Evolutionary conservation across 64 coral and sea anemone species (phyloP), one percentile per base, ranked within the genome.

Genomic region (Stichodactyla mertensii): DNA sequence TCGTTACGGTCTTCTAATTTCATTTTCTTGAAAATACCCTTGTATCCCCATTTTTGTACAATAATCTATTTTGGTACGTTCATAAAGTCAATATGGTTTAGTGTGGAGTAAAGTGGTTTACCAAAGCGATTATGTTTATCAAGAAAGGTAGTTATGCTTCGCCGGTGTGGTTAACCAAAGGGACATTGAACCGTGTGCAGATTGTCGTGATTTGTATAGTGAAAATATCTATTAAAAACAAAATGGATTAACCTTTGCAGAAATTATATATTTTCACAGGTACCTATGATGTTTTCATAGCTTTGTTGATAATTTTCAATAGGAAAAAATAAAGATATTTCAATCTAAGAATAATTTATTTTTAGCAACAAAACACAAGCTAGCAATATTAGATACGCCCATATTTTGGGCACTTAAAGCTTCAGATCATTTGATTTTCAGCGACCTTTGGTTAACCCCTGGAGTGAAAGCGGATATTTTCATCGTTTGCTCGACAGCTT

Each of bases 391-490:
- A 66, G 19, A 9, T 28, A 74, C 69, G 69, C 69, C 69, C 69
- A 74, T 31, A 23, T 74, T 74, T 74, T 74, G 12, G 69, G 10
- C 24, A 74, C 69, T 74, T 45, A 45, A 45, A 45, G 36, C 36
- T 45, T 74, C 69, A 74, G 12, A n/a, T 31, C 69, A 74, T 36
- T 74, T 27, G 24, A 74, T 31, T 23, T 74, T 26, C 69, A 74
- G 24, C 69, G 69, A 74, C 69, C 69, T 74, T 74, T 36, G 12
- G 7, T 31, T 81, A 31, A 81, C 51, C 52, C 51, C 26, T 81
- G 18, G 6, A 81, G 78, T 81, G 11, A 81, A 81, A 81, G 78
- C 78, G 78, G 78, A 81, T 55, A 28, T 81, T 53, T 81, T 20
- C 53, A 81, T 53, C 53, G 51, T 53, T 18, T 53, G 0, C 53